Base-by-base conservation (phyloP, 2,797 vertebrate genomes). In the Chrosomus eos region DNA sequence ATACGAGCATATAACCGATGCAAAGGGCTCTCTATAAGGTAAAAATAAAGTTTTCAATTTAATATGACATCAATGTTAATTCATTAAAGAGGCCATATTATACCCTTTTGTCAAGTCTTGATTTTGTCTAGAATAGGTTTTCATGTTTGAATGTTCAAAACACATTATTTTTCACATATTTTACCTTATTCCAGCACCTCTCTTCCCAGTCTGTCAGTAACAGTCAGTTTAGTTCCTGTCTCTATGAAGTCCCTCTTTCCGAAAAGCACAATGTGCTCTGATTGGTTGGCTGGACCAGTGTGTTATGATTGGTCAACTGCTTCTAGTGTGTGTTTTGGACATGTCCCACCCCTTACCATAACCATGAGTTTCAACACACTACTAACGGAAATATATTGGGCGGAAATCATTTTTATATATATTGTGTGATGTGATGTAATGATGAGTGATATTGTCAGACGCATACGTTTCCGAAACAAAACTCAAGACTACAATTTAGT, bases 1-100 rank as follows among this genome's bases (percentile, higher is more conserved):
- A 28, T 82, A 26, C 26, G 0, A 23, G 70, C 70, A 3, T 74
- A 74, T 51, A 82, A 74, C 70, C 40, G 4, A 33, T 82, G 70
- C 81, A 82, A 64, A 33, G 81, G 80, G 28, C 11, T 64, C 33
- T 64, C 40, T 18, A 19, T 5, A 64, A 10, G 2, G 81, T 82
- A 64, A 48, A 4, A 72, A 19, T 26, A 13, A 33, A 60, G 6
- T 28, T 13, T 58, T 58, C 53, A 58, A 1, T 10, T 16, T 31
- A 26, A 53, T 53, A 68, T 55, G 43, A 45, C 1, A 14, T 45
- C 3, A 14, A 45, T 13, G 43, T 45, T 55, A 21, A 55, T 58
- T 23, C 1, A 23, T n/a, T n/a, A 58, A n/a, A 58, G 53, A 10
- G 53, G 53, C 21, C 21, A 55, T 23, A 55, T 55, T 9, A 55